Evolutionary conservation across 2,888 invertebrate species (phyloP).

Genomic region (Griposia aprilina): DNA sequence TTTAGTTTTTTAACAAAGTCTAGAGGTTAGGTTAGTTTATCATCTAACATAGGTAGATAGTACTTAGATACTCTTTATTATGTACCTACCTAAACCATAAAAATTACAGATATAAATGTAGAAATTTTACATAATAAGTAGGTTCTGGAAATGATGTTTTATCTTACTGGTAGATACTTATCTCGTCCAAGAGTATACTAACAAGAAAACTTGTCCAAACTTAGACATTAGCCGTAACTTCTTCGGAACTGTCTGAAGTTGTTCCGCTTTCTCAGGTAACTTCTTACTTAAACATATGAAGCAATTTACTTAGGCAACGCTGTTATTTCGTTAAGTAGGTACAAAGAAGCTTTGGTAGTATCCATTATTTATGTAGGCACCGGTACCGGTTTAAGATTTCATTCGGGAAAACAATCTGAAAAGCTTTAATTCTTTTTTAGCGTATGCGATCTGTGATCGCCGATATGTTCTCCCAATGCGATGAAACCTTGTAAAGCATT

Average conservation of each 20-base stretch:
- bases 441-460: background rate
- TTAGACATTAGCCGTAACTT: constrained; percentile 34
- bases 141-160: background rate
- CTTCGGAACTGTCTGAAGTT: constrained; percentile 35
- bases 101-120: no score
- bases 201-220: constrained; percentile 42
- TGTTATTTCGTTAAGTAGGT: constrained; percentile 4
- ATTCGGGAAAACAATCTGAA: no score
- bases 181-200: background rate
- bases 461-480: background rate
- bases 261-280: constrained; percentile 12
- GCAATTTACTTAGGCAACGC: constrained; percentile 3
- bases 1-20: background rate
- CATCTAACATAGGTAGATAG: background rate
- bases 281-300: constrained; percentile 25
- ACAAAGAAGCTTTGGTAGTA: background rate
- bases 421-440: background rate
- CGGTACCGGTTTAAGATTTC: background rate
- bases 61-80: background rate
- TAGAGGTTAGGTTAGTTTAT: background rate
- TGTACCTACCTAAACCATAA: background rate
- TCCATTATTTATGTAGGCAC: background rate
- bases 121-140: background rate
- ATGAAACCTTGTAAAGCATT: no score
- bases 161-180: background rate